These are phyloP conservation scores for Asbolus verrucosus DNA, from an alignment of 1,140 invertebrate genomes.

Conservation along the genomic window DNA sequence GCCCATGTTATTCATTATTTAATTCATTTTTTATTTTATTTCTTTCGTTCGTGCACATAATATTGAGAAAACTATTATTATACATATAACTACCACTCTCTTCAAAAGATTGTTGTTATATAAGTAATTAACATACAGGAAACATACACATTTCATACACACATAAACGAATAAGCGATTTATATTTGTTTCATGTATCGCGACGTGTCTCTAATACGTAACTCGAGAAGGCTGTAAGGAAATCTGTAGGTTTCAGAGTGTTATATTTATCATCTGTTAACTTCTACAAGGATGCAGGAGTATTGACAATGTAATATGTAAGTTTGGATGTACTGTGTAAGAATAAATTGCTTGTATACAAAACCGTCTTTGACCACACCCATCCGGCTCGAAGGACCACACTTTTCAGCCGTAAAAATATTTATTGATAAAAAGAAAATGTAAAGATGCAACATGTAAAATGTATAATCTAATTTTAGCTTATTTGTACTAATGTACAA, in stretches of 20 bases:
- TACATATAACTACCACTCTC: constrained; percentile 51
- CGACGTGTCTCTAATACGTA: constrained; percentile 39
- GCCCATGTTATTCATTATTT: constrained; percentile 40
- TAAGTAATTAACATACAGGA: constrained; percentile 45
- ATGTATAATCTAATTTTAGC: neutral
- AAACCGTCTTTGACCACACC: too few species aligned
- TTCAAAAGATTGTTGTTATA: constrained; percentile 45
- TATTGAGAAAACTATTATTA: constrained; percentile 44
- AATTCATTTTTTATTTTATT: constrained; percentile 49
- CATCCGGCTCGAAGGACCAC: too few species aligned
- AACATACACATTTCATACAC: constrained; percentile 51
- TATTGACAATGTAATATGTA: constrained; percentile 54
- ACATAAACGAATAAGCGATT: constrained; percentile 44
- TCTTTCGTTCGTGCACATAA: constrained; percentile 54
- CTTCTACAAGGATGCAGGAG: constrained; percentile 46
- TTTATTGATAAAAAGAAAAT: too few species aligned
- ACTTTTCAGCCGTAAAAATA: too few species aligned
- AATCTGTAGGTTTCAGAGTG: constrained; percentile 53
- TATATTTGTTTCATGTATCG: constrained; percentile 50
- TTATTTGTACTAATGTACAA: too few species aligned
- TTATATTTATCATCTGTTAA: constrained; percentile 43
- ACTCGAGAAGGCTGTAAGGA: constrained; percentile 45
- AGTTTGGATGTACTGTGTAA: constrained; percentile 59
- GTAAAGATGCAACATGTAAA: too few species aligned
- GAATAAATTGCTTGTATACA: constrained; percentile 60